Percentiles rank a stretch among this genome's conserved stretches.
Evolutionary conservation across 2,797 vertebrate genomes (phyloP).

Genomic region (Acrossocheilus fasciatus): DNA sequence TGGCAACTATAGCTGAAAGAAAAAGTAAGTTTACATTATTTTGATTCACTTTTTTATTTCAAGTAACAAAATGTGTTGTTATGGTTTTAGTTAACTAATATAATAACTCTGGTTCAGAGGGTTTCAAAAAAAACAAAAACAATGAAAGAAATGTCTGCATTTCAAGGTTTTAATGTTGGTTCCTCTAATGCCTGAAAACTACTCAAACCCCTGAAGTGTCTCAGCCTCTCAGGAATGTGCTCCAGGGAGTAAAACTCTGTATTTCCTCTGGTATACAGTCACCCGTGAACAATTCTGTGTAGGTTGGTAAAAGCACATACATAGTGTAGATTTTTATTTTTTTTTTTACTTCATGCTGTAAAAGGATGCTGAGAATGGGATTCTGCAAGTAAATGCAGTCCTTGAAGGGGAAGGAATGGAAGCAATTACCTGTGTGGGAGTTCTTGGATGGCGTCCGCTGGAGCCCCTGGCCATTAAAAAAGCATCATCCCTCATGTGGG

Average conservation of each 20-base stretch:
- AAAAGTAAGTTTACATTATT: background rate
- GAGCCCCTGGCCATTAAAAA: conserved; percentile 4
- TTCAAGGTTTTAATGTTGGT: background rate
- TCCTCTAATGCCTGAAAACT: background rate
- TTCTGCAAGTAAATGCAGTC: conserved; percentile 9
- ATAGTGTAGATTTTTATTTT: background rate
- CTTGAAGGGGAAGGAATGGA: conserved; percentile 24
- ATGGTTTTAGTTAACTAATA: background rate
- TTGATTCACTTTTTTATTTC: background rate
- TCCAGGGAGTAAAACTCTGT: background rate
- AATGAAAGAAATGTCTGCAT: background rate
- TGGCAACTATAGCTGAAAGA: too few relatives aligned
- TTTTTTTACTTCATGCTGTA: background rate
- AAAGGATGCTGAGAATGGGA: conserved; percentile 7
- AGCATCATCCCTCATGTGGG: conserved; percentile 22
- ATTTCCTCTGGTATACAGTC: conserved; percentile 6
- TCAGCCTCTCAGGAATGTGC: background rate
- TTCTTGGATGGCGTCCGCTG: conserved; percentile 24
- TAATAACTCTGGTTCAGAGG: background rate
- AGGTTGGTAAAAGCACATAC: background rate
- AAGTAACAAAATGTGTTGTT: background rate
- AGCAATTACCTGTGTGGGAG: conserved; percentile 50
- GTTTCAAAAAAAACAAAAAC: background rate
- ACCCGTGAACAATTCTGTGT: background rate
- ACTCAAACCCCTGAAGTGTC: background rate